phyloP scores from a whole-genome alignment of 2,113 vertebrate species.

The Psittacula cyanocephala region DNA sequence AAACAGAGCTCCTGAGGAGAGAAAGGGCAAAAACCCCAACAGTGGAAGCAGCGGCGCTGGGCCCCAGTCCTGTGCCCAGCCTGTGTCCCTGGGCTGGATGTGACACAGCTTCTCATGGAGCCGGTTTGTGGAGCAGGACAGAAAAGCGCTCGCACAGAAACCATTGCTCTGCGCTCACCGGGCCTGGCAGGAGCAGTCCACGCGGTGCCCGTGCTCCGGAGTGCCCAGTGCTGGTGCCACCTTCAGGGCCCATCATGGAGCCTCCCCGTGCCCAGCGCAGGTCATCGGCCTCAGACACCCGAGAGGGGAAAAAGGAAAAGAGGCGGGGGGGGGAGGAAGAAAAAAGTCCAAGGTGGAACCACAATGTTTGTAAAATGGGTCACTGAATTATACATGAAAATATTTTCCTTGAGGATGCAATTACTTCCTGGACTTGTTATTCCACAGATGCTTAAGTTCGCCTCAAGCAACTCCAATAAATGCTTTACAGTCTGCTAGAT shows the following conservation, averaged over 20 bases:
- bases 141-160: not conserved
- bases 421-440: slow-evolving; percentile 59
- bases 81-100: slow-evolving; percentile 26
- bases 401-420: slow-evolving; percentile 61
- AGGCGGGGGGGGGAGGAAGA: not conserved
- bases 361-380: slow-evolving; percentile 61
- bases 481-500: slow-evolving; percentile 47
- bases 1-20: not conserved
- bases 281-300: not conserved
- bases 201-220: not conserved
- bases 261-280: not conserved
- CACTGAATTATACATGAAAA: slow-evolving; percentile 65
- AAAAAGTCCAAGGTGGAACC: slow-evolving; percentile 27
- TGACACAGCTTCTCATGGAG: not conserved
- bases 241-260: not conserved
- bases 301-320: not conserved
- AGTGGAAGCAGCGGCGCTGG: rapidly evolving
- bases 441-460: slow-evolving; percentile 32
- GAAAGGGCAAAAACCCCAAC: rapidly evolving
- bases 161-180: not conserved
- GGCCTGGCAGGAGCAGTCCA: not conserved
- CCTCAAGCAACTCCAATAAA: slow-evolving; percentile 37
- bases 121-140: not conserved
- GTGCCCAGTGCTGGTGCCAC: rapidly evolving
- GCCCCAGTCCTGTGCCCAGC: not conserved